Evolutionary conservation across 2,888 invertebrate species (phyloP).

Genomic region (Hydraecia micacea): DNA sequence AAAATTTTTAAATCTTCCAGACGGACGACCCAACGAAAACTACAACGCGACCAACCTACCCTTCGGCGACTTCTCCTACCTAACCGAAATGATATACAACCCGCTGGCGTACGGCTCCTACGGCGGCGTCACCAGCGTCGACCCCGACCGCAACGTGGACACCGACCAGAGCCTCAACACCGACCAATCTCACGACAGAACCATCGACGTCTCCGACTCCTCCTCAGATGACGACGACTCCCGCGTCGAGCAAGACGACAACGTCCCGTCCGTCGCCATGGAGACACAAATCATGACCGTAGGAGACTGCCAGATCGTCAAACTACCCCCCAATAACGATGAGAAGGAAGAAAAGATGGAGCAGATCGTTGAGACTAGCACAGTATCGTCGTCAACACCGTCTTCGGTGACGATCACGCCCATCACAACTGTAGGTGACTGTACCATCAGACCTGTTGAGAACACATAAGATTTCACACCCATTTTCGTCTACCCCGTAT

Average conservation of each 20-base stretch:
- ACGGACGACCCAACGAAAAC: conserved; percentile 88
- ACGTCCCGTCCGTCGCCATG: conserved; percentile 79
- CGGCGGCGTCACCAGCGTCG: conserved; percentile 80
- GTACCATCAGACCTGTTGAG: conserved; percentile 87
- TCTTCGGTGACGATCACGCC: conserved; percentile 87
- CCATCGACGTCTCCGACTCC: conserved; percentile 86
- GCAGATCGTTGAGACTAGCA: conserved; percentile 69
- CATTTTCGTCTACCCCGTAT: conserved; percentile 77
- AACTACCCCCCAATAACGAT: conserved; percentile 81
- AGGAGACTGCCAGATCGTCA: conserved; percentile 89
- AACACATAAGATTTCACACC: conserved; percentile 79
- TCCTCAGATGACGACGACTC: conserved; percentile 84
- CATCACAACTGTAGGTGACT: conserved; percentile 87
- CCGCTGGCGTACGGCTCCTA: conserved; percentile 81
- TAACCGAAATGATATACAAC: conserved; percentile 89
- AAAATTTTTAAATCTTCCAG: conserved; percentile 68
- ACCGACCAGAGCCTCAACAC: conserved; percentile 73
- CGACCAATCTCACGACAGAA: conserved; percentile 80
- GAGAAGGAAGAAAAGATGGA: conserved; percentile 80
- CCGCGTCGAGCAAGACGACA: conserved; percentile 81
- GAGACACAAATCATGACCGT: conserved; percentile 89
- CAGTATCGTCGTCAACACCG: conserved; percentile 77
- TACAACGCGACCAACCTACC: conserved; percentile 89
- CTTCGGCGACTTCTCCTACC: conserved; percentile 89
- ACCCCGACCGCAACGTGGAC: conserved; percentile 81